phyloP scores from a whole-genome alignment of 1,140 invertebrate species.

The Ceratitis capitata region DNA sequence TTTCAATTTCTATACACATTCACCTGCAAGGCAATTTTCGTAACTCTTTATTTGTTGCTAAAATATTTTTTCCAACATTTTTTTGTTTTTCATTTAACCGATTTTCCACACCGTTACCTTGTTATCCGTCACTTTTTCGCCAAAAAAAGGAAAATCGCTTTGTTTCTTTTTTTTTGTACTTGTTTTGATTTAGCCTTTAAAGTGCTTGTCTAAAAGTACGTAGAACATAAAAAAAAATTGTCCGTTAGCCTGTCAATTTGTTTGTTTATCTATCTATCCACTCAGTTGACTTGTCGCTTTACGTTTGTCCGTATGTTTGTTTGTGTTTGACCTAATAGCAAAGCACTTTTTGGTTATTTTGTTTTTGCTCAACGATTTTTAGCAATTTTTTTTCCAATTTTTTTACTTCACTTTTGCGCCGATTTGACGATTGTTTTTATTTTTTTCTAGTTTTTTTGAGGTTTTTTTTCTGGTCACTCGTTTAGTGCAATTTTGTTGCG shows the following conservation, averaged over 20 bases:
- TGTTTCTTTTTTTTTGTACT: too few relatives aligned
- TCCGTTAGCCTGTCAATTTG: constrained; percentile 24
- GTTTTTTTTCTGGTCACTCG: neutral
- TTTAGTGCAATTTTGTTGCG: neutral
- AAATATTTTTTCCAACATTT: neutral
- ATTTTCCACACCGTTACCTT: constrained; percentile 32
- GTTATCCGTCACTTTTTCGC: constrained; percentile 5
- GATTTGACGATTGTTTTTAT: too few relatives aligned
- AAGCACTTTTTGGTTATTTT: neutral
- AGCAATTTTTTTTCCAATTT: neutral
- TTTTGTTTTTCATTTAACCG: neutral
- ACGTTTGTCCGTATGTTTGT: neutral
- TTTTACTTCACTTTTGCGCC: neutral
- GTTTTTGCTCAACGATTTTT: neutral
- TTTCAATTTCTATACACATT: neutral
- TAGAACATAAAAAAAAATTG: constrained; percentile 7
- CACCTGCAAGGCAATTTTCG: neutral
- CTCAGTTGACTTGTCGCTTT: neutral
- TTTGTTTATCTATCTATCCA: constrained; percentile 34
- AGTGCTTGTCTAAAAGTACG: neutral
- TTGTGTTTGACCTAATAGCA: neutral
- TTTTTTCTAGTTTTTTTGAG: neutral
- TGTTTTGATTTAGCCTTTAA: neutral
- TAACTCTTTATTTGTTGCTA: neutral
- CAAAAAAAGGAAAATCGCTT: too few relatives aligned